A percentile compares a stretch with the other conserved stretches of the same genome.
These are phyloP conservation scores for Mimas tiliae DNA, from an alignment of 2,888 invertebrate species.

Conservation along the genomic window DNA sequence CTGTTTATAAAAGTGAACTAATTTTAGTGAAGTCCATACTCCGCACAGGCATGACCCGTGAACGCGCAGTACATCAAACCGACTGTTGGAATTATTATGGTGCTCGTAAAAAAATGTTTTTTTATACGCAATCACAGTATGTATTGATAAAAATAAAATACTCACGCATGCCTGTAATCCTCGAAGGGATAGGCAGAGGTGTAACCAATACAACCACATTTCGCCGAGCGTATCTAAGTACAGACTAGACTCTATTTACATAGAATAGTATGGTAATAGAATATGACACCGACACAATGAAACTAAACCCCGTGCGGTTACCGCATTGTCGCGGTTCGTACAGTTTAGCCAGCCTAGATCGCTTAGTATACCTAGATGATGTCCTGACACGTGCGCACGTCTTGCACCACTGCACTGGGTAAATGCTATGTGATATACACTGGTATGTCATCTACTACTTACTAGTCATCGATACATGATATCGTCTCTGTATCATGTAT, in stretches of 20 bases:
- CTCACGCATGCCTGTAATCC: no score
- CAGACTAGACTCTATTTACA: not conserved
- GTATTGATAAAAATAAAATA: no score
- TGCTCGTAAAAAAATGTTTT: slow-evolving; percentile 15
- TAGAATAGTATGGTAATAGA: not conserved
- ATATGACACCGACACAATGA: slow-evolving; percentile 2
- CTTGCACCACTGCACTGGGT: not conserved
- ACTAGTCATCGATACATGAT: no score
- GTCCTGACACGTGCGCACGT: not conserved
- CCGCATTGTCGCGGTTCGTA: slow-evolving; percentile 3
- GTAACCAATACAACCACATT: no score
- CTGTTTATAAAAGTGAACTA: slow-evolving; percentile 23
- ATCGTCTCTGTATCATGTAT: no score
- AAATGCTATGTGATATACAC: not conserved
- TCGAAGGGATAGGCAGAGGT: no score
- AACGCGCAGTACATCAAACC: slow-evolving; percentile 14
- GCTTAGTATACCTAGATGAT: not conserved
- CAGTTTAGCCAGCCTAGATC: not conserved
- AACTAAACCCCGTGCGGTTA: slow-evolving; percentile 10
- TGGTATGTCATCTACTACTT: no score
- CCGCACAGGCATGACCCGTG: slow-evolving; percentile 15
- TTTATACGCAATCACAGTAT: not conserved
- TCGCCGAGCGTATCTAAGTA: no score
- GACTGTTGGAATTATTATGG: slow-evolving; percentile 9
- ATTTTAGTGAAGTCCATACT: slow-evolving; percentile 19